Evolutionary conservation across 2,113 vertebrate species (phyloP).

Genomic region (Bufo gargarizans): DNA sequence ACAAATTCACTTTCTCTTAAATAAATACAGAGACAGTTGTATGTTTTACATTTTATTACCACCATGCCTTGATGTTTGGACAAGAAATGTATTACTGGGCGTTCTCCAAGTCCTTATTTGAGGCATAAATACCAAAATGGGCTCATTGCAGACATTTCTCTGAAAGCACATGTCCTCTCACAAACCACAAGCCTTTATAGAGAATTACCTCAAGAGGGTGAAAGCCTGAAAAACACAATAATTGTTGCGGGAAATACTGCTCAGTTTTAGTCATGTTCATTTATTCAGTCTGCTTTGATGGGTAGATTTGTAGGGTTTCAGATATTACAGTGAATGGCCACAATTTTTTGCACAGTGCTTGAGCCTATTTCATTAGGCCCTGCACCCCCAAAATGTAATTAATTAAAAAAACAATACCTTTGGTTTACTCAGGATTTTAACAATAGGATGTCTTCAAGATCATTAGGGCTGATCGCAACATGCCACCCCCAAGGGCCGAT

Average conservation of each 20-base stretch:
- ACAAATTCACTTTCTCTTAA: conserved; percentile 54
- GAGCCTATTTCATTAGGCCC: too few relatives aligned
- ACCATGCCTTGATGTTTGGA: conserved; percentile 43
- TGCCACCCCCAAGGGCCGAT: too few relatives aligned
- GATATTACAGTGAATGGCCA: not conserved
- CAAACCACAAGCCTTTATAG: conserved; percentile 5
- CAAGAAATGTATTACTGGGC: conserved; percentile 48
- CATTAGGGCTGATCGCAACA: not conserved
- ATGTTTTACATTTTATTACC: conserved; percentile 51
- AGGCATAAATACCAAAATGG: conserved; percentile 47
- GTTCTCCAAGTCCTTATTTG: conserved; percentile 46
- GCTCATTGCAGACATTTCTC: conserved; percentile 45
- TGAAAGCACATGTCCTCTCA: conserved; percentile 44
- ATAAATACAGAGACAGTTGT: conserved; percentile 51
- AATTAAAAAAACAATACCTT: too few relatives aligned
- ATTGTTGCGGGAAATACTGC: not conserved
- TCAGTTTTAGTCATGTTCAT: not conserved
- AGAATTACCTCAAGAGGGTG: not conserved
- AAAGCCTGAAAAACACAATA: not conserved
- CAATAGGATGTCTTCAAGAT: not conserved
- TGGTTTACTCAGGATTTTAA: too few relatives aligned
- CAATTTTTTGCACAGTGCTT: not conserved
- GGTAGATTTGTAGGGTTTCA: not conserved
- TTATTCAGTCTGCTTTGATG: not conserved
- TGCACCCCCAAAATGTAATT: too few relatives aligned